These are phyloP conservation scores for Solenopsis invicta DNA, from an alignment of 1,140 invertebrate species.

Conservation along the genomic window DNA sequence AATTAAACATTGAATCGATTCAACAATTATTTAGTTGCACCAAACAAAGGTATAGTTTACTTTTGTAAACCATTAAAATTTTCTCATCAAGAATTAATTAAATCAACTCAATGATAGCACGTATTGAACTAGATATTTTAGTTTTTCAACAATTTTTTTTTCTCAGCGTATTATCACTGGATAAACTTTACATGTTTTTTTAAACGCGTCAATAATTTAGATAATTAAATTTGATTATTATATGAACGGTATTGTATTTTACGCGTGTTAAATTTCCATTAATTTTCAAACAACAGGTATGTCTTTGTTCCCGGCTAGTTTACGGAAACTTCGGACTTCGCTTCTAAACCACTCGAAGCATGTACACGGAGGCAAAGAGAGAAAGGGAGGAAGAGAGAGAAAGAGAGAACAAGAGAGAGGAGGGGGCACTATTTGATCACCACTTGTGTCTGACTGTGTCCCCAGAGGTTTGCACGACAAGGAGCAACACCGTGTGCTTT, in stretches of 20 bases:
- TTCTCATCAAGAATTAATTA: no score
- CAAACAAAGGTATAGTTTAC: no score
- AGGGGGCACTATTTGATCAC: slow-evolving; percentile 39
- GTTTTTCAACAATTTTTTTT: no score
- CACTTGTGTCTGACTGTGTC: slow-evolving; percentile 21
- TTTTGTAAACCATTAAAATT: neutral
- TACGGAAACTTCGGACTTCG: slow-evolving; percentile 36
- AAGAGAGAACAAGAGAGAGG: neutral
- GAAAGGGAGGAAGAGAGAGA: neutral
- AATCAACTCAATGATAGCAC: no score
- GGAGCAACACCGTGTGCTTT: slow-evolving; percentile 15
- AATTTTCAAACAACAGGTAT: slow-evolving; percentile 33
- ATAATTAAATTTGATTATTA: slow-evolving; percentile 9
- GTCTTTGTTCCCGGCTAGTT: slow-evolving; percentile 31
- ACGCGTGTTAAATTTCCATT: neutral
- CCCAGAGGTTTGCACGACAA: slow-evolving; percentile 18
- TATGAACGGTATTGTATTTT: neutral
- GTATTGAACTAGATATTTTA: no score
- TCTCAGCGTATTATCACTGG: neutral
- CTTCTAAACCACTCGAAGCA: slow-evolving; percentile 32
- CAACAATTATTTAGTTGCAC: no score
- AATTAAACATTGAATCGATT: no score
- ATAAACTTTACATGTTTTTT: neutral
- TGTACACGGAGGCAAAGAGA: neutral
- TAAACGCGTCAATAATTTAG: neutral